Conservation (phyloP, 2,113 vertebrate species). For the Coturnix japonica region DNA sequence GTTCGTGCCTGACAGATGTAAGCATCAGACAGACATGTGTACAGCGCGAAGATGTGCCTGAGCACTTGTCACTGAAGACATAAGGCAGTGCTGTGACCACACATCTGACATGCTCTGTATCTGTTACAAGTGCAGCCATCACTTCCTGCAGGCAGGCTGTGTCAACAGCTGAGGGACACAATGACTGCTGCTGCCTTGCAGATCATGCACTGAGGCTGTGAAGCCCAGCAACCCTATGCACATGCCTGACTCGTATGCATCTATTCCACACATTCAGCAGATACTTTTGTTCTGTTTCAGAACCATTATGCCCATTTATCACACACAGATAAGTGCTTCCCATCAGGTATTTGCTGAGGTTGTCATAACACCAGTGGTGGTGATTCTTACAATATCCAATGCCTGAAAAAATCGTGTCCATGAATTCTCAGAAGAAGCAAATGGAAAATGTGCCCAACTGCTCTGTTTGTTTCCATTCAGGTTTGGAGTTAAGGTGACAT, state of each 20-base stretch:
- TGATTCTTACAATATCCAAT: background rate
- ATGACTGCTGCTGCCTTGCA: accelerated
- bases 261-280: background rate
- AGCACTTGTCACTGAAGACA: constrained; percentile 20
- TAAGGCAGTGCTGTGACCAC: background rate
- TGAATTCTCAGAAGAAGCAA: background rate
- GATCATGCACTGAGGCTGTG: accelerated
- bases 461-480: background rate
- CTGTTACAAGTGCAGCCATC: background rate
- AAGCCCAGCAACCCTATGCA: background rate
- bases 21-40: constrained; percentile 33
- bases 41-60: background rate
- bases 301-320: background rate
- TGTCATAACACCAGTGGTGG: background rate
- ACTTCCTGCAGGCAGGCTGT: accelerated
- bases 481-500: background rate
- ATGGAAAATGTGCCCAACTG: accelerated
- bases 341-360: background rate
- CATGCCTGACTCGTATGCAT: no score
- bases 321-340: background rate
- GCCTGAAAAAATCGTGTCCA: background rate
- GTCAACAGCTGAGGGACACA: accelerated
- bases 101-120: background rate
- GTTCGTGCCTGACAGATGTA: constrained; percentile 38
- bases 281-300: background rate